Evolutionary conservation across 1,140 invertebrate genomes (phyloP).

Genomic region (Euglossa dilemma): DNA sequence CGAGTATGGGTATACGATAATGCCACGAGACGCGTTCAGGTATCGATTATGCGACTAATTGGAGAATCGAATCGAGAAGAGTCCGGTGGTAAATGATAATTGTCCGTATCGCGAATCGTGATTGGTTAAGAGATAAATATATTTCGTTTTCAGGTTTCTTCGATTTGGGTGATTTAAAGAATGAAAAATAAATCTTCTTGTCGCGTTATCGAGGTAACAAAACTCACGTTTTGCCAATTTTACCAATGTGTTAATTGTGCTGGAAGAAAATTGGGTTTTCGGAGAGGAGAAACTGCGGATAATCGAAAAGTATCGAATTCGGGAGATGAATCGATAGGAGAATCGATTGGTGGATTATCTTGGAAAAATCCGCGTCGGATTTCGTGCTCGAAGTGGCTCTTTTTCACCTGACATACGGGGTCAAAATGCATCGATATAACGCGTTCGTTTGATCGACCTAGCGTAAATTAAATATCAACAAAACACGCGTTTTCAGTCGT

Average conservation of each 20-base stretch:
- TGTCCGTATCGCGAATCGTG: not conserved
- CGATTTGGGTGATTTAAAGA: no score
- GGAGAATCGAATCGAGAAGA: not conserved
- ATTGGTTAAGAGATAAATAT: no score
- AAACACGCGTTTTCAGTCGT: conserved; percentile 23
- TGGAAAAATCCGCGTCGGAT: not conserved
- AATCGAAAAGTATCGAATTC: not conserved
- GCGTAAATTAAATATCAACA: conserved; percentile 38
- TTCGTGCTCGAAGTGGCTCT: not conserved
- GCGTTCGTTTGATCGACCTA: conserved; percentile 33
- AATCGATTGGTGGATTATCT: not conserved
- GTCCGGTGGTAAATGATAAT: not conserved
- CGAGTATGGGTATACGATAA: not conserved
- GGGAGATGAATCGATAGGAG: not conserved
- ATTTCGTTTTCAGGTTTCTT: no score
- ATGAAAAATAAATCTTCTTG: no score
- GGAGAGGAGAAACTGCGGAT: no score
- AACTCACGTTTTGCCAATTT: no score
- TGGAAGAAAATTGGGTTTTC: no score
- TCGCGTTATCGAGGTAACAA: no score
- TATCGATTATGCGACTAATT: not conserved
- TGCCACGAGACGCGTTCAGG: not conserved
- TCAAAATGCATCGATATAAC: conserved; percentile 9
- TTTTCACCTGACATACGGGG: not conserved
- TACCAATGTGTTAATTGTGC: no score